A percentile compares a stretch with the other conserved stretches of the same genome.
These are phyloP conservation scores for Parazoanthus swiftii DNA, from an alignment of 92 coral and sea anemone species.

Conservation along the genomic window DNA sequence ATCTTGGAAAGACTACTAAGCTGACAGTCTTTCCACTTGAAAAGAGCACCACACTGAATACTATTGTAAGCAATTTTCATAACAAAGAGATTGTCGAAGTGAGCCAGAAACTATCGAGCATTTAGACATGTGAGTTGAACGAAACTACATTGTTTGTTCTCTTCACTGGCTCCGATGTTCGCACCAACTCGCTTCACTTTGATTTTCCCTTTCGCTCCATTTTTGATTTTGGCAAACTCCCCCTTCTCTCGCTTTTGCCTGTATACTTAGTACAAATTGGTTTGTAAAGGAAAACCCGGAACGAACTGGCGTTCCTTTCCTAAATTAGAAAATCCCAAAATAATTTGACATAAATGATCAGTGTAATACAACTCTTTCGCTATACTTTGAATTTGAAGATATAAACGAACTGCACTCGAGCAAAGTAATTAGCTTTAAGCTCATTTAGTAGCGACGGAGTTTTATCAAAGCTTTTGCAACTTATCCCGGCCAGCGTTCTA, in stretches of 20 bases:
- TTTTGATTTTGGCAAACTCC: too few relatives aligned
- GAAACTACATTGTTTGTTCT: too few relatives aligned
- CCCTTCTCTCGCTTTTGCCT: background rate
- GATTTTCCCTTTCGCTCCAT: too few relatives aligned
- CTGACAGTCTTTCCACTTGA: background rate
- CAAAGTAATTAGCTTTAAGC: background rate
- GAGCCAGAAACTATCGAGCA: background rate
- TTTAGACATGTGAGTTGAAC: too few relatives aligned
- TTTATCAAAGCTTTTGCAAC: background rate
- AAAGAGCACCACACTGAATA: background rate
- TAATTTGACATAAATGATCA: constrained; percentile 12
- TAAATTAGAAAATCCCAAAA: constrained; percentile 38
- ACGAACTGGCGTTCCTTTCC: constrained; percentile 5
- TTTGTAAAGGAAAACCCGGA: constrained; percentile 8
- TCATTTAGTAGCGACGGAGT: background rate
- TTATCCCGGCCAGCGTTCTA: background rate
- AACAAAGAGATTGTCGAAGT: background rate
- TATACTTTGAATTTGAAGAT: background rate
- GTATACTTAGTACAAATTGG: background rate
- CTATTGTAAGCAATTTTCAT: background rate
- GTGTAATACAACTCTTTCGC: background rate
- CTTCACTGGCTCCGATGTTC: background rate
- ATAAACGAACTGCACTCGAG: background rate
- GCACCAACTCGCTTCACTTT: background rate
- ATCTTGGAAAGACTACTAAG: too few relatives aligned